Evolutionary conservation across 2,113 vertebrate species (phyloP), one percentile per base, ranked within the genome.

Genomic region (Pungitius pungitius): DNA sequence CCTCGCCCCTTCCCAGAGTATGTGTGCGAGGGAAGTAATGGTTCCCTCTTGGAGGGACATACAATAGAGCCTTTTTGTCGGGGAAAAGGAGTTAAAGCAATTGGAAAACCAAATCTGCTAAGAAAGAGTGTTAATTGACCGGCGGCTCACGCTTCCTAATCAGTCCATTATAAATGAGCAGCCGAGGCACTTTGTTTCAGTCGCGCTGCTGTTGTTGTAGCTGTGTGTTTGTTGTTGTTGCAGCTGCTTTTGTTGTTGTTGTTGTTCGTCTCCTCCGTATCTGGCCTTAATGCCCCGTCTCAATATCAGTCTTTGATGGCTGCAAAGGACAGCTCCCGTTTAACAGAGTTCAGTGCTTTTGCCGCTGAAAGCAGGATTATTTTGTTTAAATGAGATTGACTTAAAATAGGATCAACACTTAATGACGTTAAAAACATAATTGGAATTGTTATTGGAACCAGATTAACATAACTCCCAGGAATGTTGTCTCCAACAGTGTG

Each of bases 121-220:
- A 91, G 88, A 93, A 92, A 91, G 89, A 86, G 93, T 93, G 92
- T 93, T 95, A 95, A 95, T 93, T 94, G 94, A 94, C 93, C 89
- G n/a, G 69, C 90, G 83, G 88, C 86, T 89, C 89, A 85, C 76
- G 91, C 84, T 67, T 90, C 77, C 88, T 90, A 91, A 93, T 92
- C 91, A 88, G 81, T 67, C 81, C 75, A 75, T 90, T 93, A 92
- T 91, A 87, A 90, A 93, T 82, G 82, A 80, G 78, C 85, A 86
- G 79, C 77, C 64, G 54, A 47, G 45, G 71, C 78, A 77, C 87
- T 91, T 93, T 92, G 85, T 90, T 92, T 90, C 87, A 84, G 72
- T 51, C 69, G 2, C 72, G 70, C 87, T 71, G 59, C 74, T 85
- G 83, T 73, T 83, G 85, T 83, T 82, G 81, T 77, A 81, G 76